Evolutionary conservation across 2,113 vertebrate genomes (phyloP).

Genomic region (Microcebus ravelobensis): DNA sequence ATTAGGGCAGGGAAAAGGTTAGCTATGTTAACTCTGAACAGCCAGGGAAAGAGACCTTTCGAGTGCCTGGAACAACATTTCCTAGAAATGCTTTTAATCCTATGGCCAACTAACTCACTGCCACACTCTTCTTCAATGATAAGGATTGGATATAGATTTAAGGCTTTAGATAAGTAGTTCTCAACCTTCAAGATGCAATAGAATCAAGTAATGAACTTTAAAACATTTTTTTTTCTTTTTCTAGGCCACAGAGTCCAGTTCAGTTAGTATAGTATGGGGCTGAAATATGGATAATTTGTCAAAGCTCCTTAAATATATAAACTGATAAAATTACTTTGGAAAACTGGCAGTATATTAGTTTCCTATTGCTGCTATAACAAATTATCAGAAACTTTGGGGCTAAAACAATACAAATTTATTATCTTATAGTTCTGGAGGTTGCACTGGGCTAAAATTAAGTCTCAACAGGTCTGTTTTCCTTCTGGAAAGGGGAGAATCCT

Average conservation of each 20-base stretch:
- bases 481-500: background rate
- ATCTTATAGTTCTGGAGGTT: background rate
- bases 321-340: background rate
- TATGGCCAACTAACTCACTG: slow-evolving; percentile 29
- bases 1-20: background rate
- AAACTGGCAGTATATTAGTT: background rate
- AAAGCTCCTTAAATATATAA: background rate
- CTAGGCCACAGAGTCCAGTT: background rate
- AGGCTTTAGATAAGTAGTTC: background rate
- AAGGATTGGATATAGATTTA: background rate
- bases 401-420: slow-evolving; percentile 16
- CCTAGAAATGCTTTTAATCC: background rate
- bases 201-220: background rate
- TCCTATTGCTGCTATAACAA: background rate
- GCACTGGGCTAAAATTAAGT: background rate
- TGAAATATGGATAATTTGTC: background rate
- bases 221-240: background rate
- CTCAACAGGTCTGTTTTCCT: background rate
- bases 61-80: background rate
- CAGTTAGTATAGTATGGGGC: background rate
- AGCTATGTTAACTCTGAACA: background rate
- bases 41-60: background rate
- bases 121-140: background rate
- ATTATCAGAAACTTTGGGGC: background rate
- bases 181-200: background rate